These are phyloP conservation scores for Orgyia antiqua DNA, from an alignment of 2,888 invertebrate species.

Conservation along the genomic window DNA sequence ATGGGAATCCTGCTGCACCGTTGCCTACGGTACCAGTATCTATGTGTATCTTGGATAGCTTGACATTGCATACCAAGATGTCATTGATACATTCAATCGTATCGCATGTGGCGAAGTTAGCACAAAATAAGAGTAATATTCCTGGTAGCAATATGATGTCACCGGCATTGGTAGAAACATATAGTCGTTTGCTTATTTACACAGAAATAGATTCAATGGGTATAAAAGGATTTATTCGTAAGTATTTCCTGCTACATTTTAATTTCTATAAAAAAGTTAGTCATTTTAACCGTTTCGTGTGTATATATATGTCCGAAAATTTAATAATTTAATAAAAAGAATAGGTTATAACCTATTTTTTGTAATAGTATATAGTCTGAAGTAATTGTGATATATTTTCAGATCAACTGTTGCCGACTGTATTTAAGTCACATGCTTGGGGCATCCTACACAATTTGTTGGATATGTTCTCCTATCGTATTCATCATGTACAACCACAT, in stretches of 20 bases:
- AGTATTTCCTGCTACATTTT: too few relatives aligned
- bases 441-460: constrained; percentile 95
- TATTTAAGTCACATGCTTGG: constrained; percentile 96
- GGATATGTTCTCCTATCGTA: constrained; percentile 97
- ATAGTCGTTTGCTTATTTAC: constrained; percentile 94
- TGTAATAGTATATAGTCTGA: too few relatives aligned
- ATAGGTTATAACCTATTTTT: too few relatives aligned
- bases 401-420: constrained; percentile 93
- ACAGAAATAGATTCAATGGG: constrained; percentile 98
- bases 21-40: constrained; percentile 92
- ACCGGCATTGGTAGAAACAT: constrained; percentile 96
- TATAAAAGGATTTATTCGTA: constrained; percentile 96
- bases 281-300: too few relatives aligned
- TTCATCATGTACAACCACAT: constrained; percentile 97
- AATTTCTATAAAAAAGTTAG: too few relatives aligned
- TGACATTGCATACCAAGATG: constrained; percentile 98
- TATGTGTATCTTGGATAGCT: constrained; percentile 94
- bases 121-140: constrained; percentile 90
- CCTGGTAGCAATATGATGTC: constrained; percentile 83
- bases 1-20: constrained; percentile 72
- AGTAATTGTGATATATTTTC: too few relatives aligned
- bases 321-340: too few relatives aligned
- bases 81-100: constrained; percentile 87
- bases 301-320: too few relatives aligned
- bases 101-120: constrained; percentile 93